Evolutionary conservation across 2,797 vertebrate genomes (phyloP).

Genomic region (Nothura maculosa): DNA sequence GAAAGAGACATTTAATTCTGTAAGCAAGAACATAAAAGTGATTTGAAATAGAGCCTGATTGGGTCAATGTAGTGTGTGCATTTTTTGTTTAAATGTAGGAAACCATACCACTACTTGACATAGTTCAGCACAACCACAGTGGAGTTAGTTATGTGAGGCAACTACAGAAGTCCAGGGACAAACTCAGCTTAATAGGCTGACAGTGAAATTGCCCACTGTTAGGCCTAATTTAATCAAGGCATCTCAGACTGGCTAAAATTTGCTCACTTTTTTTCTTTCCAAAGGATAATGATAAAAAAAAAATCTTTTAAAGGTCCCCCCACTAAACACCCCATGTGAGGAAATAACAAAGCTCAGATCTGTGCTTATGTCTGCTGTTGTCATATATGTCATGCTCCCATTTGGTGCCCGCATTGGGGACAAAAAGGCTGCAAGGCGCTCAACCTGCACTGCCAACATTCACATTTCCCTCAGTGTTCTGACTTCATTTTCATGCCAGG

Average conservation of each 20-base stretch:
- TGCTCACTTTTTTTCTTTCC: no score
- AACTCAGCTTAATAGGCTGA: neutral
- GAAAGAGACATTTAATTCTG: neutral
- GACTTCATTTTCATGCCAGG: neutral
- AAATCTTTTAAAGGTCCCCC: neutral
- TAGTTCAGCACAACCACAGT: neutral
- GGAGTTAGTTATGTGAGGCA: neutral
- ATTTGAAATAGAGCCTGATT: neutral
- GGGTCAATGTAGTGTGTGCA: accelerated
- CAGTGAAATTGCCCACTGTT: neutral
- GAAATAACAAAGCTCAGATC: neutral
- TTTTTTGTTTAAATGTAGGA: neutral
- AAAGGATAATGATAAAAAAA: neutral
- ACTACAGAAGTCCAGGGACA: neutral
- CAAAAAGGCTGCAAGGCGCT: neutral
- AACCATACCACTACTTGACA: neutral
- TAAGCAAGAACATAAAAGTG: neutral
- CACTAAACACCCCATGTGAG: neutral
- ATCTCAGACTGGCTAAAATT: neutral
- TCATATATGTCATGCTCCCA: neutral
- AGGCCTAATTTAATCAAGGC: neutral
- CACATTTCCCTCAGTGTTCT: neutral
- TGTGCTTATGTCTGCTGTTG: neutral
- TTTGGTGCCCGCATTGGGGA: accelerated
- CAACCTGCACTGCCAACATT: neutral